Conservation (phyloP, 2,797 vertebrate genomes). For the Selene dorsalis region DNA sequence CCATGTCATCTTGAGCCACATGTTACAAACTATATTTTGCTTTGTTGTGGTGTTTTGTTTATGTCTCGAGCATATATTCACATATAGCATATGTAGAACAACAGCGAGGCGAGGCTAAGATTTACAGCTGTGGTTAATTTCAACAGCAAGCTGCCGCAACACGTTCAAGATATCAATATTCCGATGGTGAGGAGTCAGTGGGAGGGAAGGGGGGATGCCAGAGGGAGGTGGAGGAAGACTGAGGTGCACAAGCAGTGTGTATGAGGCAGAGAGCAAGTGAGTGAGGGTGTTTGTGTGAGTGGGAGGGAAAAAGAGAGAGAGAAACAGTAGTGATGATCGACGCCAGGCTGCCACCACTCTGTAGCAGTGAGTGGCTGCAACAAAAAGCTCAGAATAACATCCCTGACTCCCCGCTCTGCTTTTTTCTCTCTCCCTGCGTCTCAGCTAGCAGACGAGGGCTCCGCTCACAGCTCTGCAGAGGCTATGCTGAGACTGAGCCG, state of each 20-base stretch:
- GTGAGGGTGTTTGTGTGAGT: conserved; percentile 80
- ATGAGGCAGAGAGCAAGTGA: conserved; percentile 87
- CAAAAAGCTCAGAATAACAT: conserved; percentile 94
- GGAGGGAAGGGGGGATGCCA: conserved; percentile 62
- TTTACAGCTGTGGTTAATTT: conserved; percentile 83
- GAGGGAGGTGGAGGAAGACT: conserved; percentile 77
- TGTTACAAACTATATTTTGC: conserved; percentile 41
- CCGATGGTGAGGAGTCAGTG: conserved; percentile 82
- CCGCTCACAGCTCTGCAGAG: conserved; percentile 92
- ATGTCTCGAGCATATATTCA: conserved; percentile 35
- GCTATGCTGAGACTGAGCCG: conserved; percentile 90
- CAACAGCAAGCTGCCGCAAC: conserved; percentile 82
- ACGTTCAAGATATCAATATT: conserved; percentile 87
- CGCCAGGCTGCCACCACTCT: conserved; percentile 98
- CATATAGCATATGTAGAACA: conserved; percentile 46
- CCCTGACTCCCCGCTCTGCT: conserved; percentile 80
- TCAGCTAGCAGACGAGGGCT: conserved; percentile 92
- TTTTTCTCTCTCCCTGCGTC: conserved; percentile 88
- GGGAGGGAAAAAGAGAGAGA: conserved; percentile 88
- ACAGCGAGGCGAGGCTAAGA: conserved; percentile 60
- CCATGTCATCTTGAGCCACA: conserved; percentile 31
- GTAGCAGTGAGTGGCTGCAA: conserved; percentile 98
- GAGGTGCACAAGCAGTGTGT: conserved; percentile 81
- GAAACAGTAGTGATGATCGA: conserved; percentile 95
- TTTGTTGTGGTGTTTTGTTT: conserved; percentile 51